phyloP scores from a whole-genome alignment of 2,113 vertebrate species.

The Toxotes jaculatrix region DNA sequence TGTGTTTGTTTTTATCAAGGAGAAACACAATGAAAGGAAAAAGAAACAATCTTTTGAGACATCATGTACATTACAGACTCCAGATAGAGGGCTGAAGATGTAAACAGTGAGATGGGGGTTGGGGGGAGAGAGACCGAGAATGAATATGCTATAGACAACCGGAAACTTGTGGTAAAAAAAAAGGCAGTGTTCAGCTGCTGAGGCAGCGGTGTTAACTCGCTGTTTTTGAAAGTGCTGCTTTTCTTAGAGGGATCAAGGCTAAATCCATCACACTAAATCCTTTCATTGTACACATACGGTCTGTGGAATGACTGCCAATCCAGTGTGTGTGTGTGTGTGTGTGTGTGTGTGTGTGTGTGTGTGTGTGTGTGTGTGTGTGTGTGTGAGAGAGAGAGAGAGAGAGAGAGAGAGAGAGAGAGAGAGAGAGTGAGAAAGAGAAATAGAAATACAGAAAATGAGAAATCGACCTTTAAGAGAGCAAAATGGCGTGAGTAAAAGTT shows the following conservation, averaged over 20 bases:
- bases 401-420: too few relatives aligned
- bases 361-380: not conserved
- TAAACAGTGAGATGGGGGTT: not conserved
- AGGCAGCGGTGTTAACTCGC: conserved; percentile 48
- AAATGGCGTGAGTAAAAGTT: not conserved
- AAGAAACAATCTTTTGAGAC: not conserved
- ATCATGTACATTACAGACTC: not conserved
- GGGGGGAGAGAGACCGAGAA: not conserved
- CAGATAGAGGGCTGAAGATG: not conserved
- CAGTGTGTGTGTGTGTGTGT: not conserved
- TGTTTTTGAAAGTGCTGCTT: conserved; percentile 40
- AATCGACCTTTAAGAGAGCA: not conserved
- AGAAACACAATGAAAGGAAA: not conserved
- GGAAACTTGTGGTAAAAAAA: conserved; percentile 74
- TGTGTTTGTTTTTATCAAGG: not conserved
- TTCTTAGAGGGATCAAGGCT: conserved; percentile 59
- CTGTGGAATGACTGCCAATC: conserved; percentile 3
- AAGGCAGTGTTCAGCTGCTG: conserved; percentile 61
- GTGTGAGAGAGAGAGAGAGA: not conserved
- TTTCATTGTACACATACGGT: conserved; percentile 35
- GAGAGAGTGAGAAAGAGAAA: not conserved
- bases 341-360: not conserved
- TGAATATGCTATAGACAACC: conserved; percentile 25
- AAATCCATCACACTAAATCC: conserved; percentile 58
- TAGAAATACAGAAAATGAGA: not conserved